Conservation (phyloP, 2,113 vertebrate genomes). For the Fukomys damarensis region DNA sequence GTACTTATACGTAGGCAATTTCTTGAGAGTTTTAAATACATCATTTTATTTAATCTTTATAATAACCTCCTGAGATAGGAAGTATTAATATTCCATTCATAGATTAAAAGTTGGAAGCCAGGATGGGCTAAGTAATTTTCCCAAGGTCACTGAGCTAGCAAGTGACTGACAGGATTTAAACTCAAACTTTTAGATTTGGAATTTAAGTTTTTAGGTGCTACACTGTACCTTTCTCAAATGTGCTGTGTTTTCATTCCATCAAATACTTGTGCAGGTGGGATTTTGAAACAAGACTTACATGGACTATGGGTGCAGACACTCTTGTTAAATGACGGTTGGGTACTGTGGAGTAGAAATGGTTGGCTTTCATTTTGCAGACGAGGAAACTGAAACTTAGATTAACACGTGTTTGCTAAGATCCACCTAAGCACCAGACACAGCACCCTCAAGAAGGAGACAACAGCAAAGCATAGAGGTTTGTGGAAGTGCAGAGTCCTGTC, state of each 20-base stretch:
- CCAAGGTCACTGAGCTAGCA: not conserved
- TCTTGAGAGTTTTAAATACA: constrained; percentile 61
- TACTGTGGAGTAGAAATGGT: not conserved
- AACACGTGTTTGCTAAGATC: not conserved
- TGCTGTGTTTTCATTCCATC: not conserved
- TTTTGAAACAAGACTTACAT: not conserved
- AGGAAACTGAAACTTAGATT: not conserved
- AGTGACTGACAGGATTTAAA: constrained; percentile 19
- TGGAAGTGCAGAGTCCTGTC: not conserved
- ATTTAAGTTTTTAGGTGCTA: not conserved
- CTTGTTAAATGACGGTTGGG: not conserved
- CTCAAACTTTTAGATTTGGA: not conserved
- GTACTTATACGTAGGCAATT: constrained; percentile 37
- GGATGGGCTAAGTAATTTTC: not conserved
- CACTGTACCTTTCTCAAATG: not conserved
- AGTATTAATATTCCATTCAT: constrained; percentile 57
- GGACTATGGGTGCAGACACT: not conserved
- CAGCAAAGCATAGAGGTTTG: not conserved
- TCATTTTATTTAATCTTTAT: constrained; percentile 61
- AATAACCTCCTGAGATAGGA: constrained; percentile 4
- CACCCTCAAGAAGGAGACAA: not conserved
- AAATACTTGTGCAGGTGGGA: not conserved
- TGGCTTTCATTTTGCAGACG: constrained; percentile 21
- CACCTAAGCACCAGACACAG: not conserved
- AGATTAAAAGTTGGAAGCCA: constrained; percentile 37